Conservation (phyloP, 2,888 invertebrate genomes). For the Macrosiphum euphorbiae region DNA sequence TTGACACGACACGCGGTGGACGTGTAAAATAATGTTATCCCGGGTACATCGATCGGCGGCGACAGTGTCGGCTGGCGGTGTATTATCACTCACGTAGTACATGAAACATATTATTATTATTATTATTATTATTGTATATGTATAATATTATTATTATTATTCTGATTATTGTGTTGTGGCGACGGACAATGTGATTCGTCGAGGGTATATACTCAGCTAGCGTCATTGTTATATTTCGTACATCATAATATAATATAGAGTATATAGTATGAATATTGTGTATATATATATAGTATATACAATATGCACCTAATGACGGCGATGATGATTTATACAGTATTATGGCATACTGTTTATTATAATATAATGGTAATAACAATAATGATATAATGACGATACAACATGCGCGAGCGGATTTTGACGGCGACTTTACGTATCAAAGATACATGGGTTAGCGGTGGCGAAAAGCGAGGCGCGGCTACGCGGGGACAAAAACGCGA, state of each 20-base stretch:
- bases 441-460: not conserved
- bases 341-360: not conserved
- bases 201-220: not conserved
- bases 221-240: not conserved
- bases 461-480: not conserved
- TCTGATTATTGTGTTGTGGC: not conserved
- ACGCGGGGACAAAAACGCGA: not conserved
- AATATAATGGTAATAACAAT: not conserved
- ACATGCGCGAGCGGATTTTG: not conserved
- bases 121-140: not conserved
- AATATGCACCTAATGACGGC: not conserved
- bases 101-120: not conserved
- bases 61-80: not conserved
- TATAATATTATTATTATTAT: not conserved
- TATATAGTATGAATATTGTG: not conserved
- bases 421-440: constrained; percentile 10
- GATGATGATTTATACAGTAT: not conserved
- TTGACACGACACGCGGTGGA: constrained; percentile 5
- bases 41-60: not conserved
- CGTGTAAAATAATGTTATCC: not conserved
- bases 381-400: not conserved
- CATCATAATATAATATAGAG: not conserved
- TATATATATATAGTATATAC: not conserved
- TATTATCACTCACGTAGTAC: not conserved
- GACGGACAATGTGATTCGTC: not conserved